Evolutionary conservation across 1,140 invertebrate species (phyloP).

Genomic region (Drosophila nigromelanica): DNA sequence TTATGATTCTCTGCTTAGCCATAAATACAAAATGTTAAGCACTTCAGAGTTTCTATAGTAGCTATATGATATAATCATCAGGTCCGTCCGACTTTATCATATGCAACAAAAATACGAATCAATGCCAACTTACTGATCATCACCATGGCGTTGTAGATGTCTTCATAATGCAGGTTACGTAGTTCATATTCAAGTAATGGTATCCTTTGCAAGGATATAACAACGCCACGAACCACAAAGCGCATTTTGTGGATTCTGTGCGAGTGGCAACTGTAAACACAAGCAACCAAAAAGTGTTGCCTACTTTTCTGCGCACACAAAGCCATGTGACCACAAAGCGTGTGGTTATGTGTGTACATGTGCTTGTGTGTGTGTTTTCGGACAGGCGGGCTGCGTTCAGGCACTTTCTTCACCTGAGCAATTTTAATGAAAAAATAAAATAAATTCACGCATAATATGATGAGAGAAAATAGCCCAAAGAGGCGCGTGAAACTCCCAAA

Average conservation of each 20-base stretch:
- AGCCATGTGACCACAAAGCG: conserved; percentile 63
- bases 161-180: too few species aligned
- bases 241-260: conserved; percentile 49
- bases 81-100: too few species aligned
- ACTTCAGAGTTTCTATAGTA: too few species aligned
- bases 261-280: conserved; percentile 27
- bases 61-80: too few species aligned
- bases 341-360: conserved; percentile 22
- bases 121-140: too few species aligned
- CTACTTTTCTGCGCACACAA: conserved; percentile 44
- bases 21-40: too few species aligned
- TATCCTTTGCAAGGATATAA: neutral
- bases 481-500: neutral
- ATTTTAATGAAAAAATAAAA: conserved; percentile 72
- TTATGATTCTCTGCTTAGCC: too few species aligned
- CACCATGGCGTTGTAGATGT: too few species aligned
- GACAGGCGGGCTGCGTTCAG: conserved; percentile 35
- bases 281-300: conserved; percentile 50
- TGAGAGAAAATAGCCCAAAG: conserved; percentile 1
- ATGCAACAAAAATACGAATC: too few species aligned
- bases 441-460: conserved; percentile 23
- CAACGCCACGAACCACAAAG: conserved; percentile 56
- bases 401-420: conserved; percentile 39
- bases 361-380: conserved; percentile 16
- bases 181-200: too few species aligned